Evolutionary conservation across 1,140 invertebrate species (phyloP), one percentile per base, ranked within the genome.

Genomic region (Rhyacophila brunnea): DNA sequence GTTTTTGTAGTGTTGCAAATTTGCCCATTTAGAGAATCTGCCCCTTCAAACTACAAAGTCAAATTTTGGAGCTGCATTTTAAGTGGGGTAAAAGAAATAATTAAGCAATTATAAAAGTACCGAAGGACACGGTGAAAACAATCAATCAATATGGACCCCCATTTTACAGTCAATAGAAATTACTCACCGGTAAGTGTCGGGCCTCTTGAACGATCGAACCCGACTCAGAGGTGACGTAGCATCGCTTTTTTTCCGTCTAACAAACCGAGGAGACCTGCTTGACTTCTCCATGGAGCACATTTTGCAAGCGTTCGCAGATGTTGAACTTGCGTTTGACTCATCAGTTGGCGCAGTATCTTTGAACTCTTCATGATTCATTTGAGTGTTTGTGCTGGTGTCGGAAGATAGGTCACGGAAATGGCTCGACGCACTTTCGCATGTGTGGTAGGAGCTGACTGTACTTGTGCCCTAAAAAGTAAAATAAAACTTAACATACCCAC

Each of bases 161-260:
- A n/a, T n/a, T n/a, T n/a, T n/a, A n/a, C n/a, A n/a, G n/a, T n/a
- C n/a, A n/a, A n/a, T n/a, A n/a, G n/a, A 28, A 28, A 28, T 36
- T 17, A 50, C 20, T 46, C n/a, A 64, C 61, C 57, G 20, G 50
- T 71, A 79, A 70, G 72, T 77, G 14, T 74, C 74, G 60, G 75
- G 73, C 48, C 74, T 71, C 51, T 78, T 79, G 34, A 77, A 70
- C 11, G 77, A 74, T 17, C 75, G 70, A 43, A 74, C 72, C 53
- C 80, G 70, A 58, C 80, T 80, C 0, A 82, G 60, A 23, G 80
- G 80, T 42, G 80, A 82, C 6, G 74, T 74, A n/a, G 71, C 45
- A 45, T 53, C 45, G 4, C 38, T 28, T n/a, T 36, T 10, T 36
- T 40, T 44, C 40, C 53, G 49, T 34, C 36, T 44, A 5, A 34